Percentiles rank a stretch among this genome's conserved stretches.
phyloP scores from a whole-genome alignment of 2,888 invertebrate genomes.

The Mactromeris polynyma region DNA sequence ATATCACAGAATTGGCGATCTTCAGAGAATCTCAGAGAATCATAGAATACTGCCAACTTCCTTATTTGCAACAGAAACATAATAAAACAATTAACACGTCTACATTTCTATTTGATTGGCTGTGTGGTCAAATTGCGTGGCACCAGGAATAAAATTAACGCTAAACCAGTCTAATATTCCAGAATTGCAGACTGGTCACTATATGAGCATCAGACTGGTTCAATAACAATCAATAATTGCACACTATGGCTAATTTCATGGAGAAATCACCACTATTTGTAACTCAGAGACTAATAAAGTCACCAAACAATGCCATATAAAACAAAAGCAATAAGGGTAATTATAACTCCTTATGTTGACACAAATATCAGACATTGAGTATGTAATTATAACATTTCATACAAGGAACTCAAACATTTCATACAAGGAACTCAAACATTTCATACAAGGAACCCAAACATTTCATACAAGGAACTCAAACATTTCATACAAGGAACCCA shows the following conservation, averaged over 20 bases:
- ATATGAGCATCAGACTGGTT: not conserved
- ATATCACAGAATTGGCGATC: not conserved
- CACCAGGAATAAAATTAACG: not conserved
- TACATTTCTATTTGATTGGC: not conserved
- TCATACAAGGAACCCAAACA: no score
- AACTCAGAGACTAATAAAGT: not conserved
- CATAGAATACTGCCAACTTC: not conserved
- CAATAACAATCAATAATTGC: conserved; percentile 33
- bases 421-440: no score
- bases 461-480: no score
- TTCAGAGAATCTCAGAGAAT: not conserved
- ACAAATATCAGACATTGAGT: no score
- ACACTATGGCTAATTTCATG: conserved; percentile 36
- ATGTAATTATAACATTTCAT: no score
- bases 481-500: no score
- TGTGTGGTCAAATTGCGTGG: not conserved
- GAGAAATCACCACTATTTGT: conserved; percentile 29
- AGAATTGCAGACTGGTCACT: conserved; percentile 22
- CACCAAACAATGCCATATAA: not conserved
- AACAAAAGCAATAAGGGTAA: no score
- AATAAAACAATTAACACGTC: conserved; percentile 2
- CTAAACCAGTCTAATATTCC: not conserved
- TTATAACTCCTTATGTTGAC: no score
- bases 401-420: no score
- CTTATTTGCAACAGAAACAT: not conserved